These are phyloP conservation scores for Falco cherrug DNA, from an alignment of 2,797 vertebrate genomes.

Conservation along the genomic window DNA sequence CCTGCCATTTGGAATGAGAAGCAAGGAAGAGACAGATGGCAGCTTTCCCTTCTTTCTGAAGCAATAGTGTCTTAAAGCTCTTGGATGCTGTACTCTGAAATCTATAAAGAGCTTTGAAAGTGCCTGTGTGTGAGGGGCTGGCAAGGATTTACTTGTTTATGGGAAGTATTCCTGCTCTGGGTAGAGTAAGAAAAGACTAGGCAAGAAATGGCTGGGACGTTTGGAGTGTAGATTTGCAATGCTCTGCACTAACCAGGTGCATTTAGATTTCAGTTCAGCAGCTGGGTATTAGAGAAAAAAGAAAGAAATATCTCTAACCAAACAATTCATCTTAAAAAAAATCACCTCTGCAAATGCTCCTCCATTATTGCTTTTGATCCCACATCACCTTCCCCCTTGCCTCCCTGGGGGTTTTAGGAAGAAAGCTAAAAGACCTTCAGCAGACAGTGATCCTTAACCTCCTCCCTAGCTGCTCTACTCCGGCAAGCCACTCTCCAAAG, in stretches of 20 bases:
- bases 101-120: conserved; percentile 31
- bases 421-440: conserved; percentile 10
- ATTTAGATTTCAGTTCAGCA: conserved; percentile 20
- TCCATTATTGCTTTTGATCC: conserved; percentile 48
- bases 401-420: conserved; percentile 1
- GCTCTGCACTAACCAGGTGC: background rate
- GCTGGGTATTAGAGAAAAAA: background rate
- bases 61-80: conserved; percentile 45
- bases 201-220: background rate
- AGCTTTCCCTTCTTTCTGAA: conserved; percentile 42
- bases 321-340: conserved; percentile 11
- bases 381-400: background rate
- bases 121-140: background rate
- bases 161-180: background rate
- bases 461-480: background rate
- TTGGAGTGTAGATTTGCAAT: background rate
- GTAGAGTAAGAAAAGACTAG: background rate
- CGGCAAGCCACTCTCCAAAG: background rate
- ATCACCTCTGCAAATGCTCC: conserved; percentile 1
- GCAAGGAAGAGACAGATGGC: conserved; percentile 49
- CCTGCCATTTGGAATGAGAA: conserved; percentile 17
- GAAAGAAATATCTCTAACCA: background rate
- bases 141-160: background rate
- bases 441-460: conserved; percentile 35
- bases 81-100: conserved; percentile 18